Evolutionary conservation across 2,888 invertebrate genomes (phyloP).

Genomic region (Mallateleia sp.): DNA sequence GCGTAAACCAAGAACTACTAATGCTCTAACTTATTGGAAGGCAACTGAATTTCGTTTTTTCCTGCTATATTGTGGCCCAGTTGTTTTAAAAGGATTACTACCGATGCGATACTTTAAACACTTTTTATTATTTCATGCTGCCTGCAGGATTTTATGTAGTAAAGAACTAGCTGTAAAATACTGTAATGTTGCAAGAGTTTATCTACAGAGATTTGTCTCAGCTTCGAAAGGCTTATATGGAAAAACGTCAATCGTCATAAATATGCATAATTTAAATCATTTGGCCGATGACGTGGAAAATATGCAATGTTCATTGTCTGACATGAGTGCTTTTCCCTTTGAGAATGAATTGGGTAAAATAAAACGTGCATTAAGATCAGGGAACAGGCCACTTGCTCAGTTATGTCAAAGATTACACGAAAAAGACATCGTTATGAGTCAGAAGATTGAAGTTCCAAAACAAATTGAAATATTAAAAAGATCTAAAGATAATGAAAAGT

Average conservation of each 20-base stretch:
- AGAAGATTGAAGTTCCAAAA: too few species aligned
- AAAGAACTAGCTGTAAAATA: background rate
- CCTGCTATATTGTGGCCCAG: background rate
- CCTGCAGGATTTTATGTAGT: conserved; percentile 2
- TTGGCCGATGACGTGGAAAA: background rate
- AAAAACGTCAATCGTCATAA: background rate
- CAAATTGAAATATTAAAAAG: background rate
- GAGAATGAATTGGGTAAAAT: background rate
- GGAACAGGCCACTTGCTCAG: conserved; percentile 11
- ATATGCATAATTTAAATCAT: conserved; percentile 1
- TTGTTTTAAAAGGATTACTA: background rate
- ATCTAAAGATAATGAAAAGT: background rate
- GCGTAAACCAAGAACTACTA: background rate
- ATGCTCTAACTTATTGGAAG: background rate
- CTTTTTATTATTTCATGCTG: background rate
- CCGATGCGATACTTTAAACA: background rate
- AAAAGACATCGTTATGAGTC: background rate
- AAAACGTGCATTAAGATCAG: conserved; percentile 1
- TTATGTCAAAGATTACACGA: background rate
- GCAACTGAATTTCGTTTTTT: conserved; percentile 8
- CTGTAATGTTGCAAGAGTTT: background rate
- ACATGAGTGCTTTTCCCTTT: background rate
- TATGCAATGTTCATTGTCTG: background rate
- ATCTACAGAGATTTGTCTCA: background rate
- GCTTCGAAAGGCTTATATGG: background rate